Percentiles rank a stretch among this genome's conserved stretches.
phyloP scores from a whole-genome alignment of 2,797 vertebrate genomes.

The Botia almorhae region DNA sequence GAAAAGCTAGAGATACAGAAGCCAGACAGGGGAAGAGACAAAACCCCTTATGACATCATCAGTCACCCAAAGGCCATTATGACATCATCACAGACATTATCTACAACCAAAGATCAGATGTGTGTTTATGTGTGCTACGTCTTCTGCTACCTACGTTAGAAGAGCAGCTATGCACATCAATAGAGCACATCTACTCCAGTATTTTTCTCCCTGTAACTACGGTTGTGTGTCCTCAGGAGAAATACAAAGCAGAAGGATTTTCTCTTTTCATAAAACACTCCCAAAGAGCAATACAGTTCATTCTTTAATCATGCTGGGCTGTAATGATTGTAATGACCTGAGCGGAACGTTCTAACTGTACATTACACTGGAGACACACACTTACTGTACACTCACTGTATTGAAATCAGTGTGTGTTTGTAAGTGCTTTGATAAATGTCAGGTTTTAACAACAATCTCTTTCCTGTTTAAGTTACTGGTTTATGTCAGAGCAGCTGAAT shows the following conservation, averaged over 20 bases:
- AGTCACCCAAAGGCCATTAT: neutral
- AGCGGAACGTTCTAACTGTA: neutral
- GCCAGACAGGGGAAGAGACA: neutral
- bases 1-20: neutral
- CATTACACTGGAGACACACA: too few species aligned
- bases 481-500: too few species aligned
- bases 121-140: neutral
- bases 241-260: too few species aligned
- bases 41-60: neutral
- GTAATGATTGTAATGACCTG: neutral
- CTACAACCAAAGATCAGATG: neutral
- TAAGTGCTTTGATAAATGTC: too few species aligned
- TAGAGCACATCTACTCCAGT: slow-evolving; percentile 1
- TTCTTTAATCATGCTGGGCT: neutral
- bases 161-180: neutral
- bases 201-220: neutral
- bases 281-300: neutral
- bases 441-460: too few species aligned
- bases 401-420: neutral
- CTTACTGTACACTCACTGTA: too few species aligned
- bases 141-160: neutral
- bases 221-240: neutral
- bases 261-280: neutral
- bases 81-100: neutral
- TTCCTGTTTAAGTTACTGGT: too few species aligned